Evolutionary conservation across 2,113 vertebrate species (phyloP).

Genomic region (Pseudorhombus dupliciocellatus): DNA sequence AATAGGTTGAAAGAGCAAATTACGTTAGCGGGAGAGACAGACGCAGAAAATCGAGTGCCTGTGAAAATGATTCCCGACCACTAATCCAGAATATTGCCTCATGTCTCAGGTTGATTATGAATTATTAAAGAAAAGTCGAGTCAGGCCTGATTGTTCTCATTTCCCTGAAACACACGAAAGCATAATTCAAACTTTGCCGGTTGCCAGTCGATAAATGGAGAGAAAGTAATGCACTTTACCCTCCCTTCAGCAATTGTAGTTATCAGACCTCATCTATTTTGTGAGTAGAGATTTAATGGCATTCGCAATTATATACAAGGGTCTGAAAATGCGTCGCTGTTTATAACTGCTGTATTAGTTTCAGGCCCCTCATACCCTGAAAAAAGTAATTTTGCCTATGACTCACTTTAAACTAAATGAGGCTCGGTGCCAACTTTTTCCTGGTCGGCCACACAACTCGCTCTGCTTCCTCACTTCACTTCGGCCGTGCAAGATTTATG

Average conservation of each 20-base stretch:
- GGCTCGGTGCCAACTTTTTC: slow-evolving; percentile 11
- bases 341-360: slow-evolving; percentile 3
- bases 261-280: slow-evolving; percentile 40
- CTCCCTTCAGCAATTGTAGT: slow-evolving; percentile 12
- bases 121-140: slow-evolving; percentile 56
- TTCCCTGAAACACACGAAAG: slow-evolving; percentile 49
- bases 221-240: slow-evolving; percentile 32
- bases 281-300: slow-evolving; percentile 26
- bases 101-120: slow-evolving; percentile 58
- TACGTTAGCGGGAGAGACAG: slow-evolving; percentile 26
- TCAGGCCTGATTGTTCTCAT: slow-evolving; percentile 56
- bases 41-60: slow-evolving; percentile 13
- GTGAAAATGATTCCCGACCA: slow-evolving; percentile 30
- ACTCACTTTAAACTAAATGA: slow-evolving; percentile 24
- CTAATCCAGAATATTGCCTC: slow-evolving; percentile 50
- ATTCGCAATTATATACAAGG: slow-evolving; percentile 18
- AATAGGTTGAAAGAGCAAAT: slow-evolving; percentile 13
- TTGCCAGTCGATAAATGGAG: neutral
- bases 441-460: slow-evolving; percentile 10
- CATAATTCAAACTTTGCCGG: slow-evolving; percentile 39
- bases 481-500: slow-evolving; percentile 64
- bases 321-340: slow-evolving; percentile 13
- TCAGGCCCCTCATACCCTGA: slow-evolving; percentile 10
- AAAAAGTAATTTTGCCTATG: slow-evolving; percentile 23
- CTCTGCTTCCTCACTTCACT: slow-evolving; percentile 38